Percentiles rank a stretch among this genome's conserved stretches.
phyloP scores from a whole-genome alignment of 2,888 invertebrate species.

The Ptychoptera albimana region DNA sequence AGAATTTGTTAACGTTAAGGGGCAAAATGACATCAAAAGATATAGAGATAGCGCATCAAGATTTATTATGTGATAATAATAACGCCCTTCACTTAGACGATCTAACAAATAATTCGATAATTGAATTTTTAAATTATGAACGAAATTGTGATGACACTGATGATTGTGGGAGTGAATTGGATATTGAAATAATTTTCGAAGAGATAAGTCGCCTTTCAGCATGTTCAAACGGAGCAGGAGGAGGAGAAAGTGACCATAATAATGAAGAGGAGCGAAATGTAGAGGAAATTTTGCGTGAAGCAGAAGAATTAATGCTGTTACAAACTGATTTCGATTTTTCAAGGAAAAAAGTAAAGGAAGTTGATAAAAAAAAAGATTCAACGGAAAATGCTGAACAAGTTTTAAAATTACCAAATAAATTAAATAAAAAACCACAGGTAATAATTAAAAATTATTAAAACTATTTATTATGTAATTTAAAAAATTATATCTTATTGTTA shows the following conservation, averaged over 20 bases:
- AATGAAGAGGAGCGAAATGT: constrained; percentile 34
- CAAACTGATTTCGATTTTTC: constrained; percentile 12
- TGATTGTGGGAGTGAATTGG: constrained; percentile 26
- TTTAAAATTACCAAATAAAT: too few species aligned
- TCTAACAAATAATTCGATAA: constrained; percentile 25
- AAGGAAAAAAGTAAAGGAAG: background rate
- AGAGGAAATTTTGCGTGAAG: constrained; percentile 41
- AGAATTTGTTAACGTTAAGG: too few species aligned
- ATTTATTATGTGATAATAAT: too few species aligned
- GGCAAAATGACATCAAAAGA: too few species aligned
- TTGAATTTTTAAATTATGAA: constrained; percentile 29
- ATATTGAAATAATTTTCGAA: constrained; percentile 50
- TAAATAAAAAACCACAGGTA: too few species aligned
- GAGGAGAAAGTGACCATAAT: constrained; percentile 13
- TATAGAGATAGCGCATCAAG: too few species aligned
- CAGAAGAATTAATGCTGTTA: constrained; percentile 33
- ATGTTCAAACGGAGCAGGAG: too few species aligned
- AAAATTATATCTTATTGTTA: too few species aligned
- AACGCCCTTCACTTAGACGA: constrained; percentile 15
- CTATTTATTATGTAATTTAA: too few species aligned
- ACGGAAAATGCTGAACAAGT: too few species aligned
- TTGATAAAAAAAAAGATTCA: too few species aligned
- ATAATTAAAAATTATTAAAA: too few species aligned
- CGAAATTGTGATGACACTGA: constrained; percentile 19
- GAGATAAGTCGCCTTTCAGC: constrained; percentile 44